Evolutionary conservation across 2,888 invertebrate species (phyloP), one percentile per base, ranked within the genome.

Genomic region (Orthosia gothica): DNA sequence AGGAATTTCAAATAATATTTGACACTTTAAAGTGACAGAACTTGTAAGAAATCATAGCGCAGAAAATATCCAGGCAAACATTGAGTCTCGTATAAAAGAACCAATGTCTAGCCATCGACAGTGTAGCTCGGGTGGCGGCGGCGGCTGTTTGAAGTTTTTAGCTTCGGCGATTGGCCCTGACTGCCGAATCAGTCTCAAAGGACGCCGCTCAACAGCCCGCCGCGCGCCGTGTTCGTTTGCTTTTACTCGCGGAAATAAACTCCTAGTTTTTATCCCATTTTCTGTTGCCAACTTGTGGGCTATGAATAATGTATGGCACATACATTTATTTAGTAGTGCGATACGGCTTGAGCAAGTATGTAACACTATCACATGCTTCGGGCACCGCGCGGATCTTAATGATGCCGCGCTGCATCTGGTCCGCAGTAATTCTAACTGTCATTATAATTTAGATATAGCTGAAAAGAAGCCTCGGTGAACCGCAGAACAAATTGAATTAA

Each of bases 291-390:
- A 32, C 32, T 67, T 58, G 15, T 23, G 5, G 20, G 18, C 2
- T 4, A 47, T 74, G 32, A 70, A 58, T 58, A 58, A 68, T 55
- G 49, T 58, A 59, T 49, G 63, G 20, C 20, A 23, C 40, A 20
- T 16, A 23, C 32, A 61, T 64, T 26, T 5, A 61, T 64, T 26
- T 5, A 12, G 70, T 40, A 23, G 40, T 72, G 50, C 11, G 3
- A 15, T 47, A 58, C 32, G 47, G 13, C 50, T 13, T 40, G 59
- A 64, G 12, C 15, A 32, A 32, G n/a, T 47, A 45, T 67, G 50
- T 45, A 50, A 50, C 2, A 50, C 13, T 49, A 64, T 18, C 49
- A 18, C 26, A 49, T 5, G n/a, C 45, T 78, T 54, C n/a, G 20
- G 54, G 78, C 52, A 11, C n/a, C n/a, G 52, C 52, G 72, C 32